phyloP scores from a whole-genome alignment of 2,113 vertebrate species.

The Microcebus ravelobensis region DNA sequence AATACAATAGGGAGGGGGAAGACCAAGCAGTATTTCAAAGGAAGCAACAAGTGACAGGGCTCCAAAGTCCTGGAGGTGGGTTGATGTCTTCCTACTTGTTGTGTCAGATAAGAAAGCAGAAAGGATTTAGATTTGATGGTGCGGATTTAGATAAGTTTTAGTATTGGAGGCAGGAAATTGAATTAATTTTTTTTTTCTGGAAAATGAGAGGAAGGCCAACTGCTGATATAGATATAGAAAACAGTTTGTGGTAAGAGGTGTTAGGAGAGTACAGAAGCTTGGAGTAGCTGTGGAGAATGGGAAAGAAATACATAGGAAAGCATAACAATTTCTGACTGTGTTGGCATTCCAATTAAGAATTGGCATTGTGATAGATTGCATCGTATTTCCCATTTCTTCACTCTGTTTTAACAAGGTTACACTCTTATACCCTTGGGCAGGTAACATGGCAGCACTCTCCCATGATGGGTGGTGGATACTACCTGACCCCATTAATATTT shows the following conservation, averaged over 20 bases:
- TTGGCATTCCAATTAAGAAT: background rate
- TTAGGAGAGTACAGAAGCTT: background rate
- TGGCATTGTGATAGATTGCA: background rate
- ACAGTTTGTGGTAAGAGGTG: background rate
- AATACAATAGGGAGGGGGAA: too few relatives aligned
- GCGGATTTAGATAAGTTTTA: background rate
- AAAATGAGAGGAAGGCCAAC: background rate
- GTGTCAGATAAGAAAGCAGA: background rate
- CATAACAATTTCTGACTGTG: background rate
- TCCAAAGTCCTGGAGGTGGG: too few relatives aligned
- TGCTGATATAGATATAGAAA: background rate
- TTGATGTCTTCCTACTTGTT: background rate
- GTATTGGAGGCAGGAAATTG: background rate
- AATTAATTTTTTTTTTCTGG: background rate
- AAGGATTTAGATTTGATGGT: background rate
- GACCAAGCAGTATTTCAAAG: background rate
- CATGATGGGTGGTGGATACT: background rate
- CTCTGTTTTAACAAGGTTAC: background rate
- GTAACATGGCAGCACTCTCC: background rate
- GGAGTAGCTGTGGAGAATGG: background rate
- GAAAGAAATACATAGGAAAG: background rate
- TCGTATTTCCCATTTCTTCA: background rate
- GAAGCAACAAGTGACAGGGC: background rate
- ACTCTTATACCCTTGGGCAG: background rate
- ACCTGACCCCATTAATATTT: too few relatives aligned